Base-by-base conservation (phyloP, 2,797 vertebrate species). In the Pteropus rufus region DNA sequence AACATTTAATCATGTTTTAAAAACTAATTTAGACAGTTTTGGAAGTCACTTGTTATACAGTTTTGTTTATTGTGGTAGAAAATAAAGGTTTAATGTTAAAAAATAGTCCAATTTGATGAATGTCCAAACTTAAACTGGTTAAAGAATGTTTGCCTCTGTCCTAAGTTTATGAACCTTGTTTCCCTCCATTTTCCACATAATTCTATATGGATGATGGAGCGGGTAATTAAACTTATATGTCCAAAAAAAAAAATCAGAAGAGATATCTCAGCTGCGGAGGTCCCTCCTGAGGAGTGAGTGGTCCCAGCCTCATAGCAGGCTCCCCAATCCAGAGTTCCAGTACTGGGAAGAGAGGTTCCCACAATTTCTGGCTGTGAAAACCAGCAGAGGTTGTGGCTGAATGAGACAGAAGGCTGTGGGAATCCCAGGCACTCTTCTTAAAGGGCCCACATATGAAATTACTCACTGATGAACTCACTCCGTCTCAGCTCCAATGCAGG, bases 211-310 rank as follows among this genome's bases (percentile, higher is more conserved):
- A 31, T 93, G 31, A 46, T 85, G 5, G 79, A 89, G 73, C 34
- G 87, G 56, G 39, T 95, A 73, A 96, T 95, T 97, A 95, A 96
- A 95, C 24, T 79, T n/a, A 19, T 70, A 60, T 49, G 69, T 86
- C 21, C 52, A 69, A 87, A 97, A 56, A 56, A 60, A 44, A 49
- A 49, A 49, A 49, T 49, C 3, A 49, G 4, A 14, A 49, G 46
- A 49, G 14, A 49, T 49, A 16, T 49, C 46, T 49, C 15, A 49
- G 46, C 46, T 49, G 46, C 3, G 14, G 46, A 49, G 46, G 46
- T 49, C 15, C 14, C 14, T 12, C 46, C 46, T 49, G 46, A 49
- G 46, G 46, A 49, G 15, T 4, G 46, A 49, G 46, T 3, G 46
- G 46, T 49, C 15, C 46, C 15, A 49, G 46, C 14, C 46, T 49